phyloP scores from a whole-genome alignment of 2,113 vertebrate genomes.

The Pungitius pungitius region DNA sequence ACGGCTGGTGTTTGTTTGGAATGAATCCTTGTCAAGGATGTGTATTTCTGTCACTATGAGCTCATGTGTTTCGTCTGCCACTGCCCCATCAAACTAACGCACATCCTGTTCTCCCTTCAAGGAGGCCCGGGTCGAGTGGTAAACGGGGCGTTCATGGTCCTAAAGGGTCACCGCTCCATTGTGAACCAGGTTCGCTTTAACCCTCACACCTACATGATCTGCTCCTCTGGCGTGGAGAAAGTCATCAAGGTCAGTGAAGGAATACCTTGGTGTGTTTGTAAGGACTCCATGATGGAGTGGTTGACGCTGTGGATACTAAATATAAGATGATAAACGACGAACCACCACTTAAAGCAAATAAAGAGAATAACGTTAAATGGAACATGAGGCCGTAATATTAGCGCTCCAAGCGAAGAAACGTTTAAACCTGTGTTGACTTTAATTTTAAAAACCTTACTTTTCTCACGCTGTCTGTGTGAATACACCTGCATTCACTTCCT shows the following conservation, averaged over 20 bases:
- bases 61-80: not conserved
- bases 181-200: constrained; percentile 99
- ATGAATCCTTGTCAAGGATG: not conserved
- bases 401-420: not conserved
- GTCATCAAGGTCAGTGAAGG: constrained; percentile 93
- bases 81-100: constrained; percentile 1
- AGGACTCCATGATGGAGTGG: not conserved
- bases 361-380: too few species aligned
- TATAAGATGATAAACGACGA: not conserved
- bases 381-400: not conserved
- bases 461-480: not conserved
- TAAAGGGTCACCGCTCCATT: constrained; percentile 98
- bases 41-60: not conserved
- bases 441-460: not conserved
- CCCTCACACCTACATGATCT: constrained; percentile 98
- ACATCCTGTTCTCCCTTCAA: constrained; percentile 46
- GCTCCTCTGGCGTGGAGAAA: constrained; percentile 98
- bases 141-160: constrained; percentile 96
- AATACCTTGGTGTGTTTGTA: not conserved
- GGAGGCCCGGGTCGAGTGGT: constrained; percentile 94
- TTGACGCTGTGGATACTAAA: not conserved
- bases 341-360: not conserved
- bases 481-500: not conserved
- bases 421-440: not conserved
- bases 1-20: constrained; percentile 3